phyloP scores from a whole-genome alignment of 2,113 vertebrate genomes.

The Atlantisia rogersi region DNA sequence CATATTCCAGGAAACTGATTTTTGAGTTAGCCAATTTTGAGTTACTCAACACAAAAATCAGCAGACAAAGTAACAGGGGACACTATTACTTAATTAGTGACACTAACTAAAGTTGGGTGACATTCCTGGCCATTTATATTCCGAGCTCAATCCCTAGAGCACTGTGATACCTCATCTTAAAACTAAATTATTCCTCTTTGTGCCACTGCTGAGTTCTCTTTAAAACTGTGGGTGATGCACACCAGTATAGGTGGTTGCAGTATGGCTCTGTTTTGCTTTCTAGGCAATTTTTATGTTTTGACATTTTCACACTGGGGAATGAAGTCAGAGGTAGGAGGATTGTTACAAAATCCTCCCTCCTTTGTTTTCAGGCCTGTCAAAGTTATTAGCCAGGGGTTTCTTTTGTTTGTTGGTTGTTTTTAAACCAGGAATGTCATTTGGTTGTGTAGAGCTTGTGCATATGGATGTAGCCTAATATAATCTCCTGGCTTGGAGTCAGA shows the following conservation, averaged over 20 bases:
- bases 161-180: background rate
- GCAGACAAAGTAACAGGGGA: background rate
- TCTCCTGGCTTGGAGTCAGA: background rate
- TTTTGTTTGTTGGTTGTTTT: background rate
- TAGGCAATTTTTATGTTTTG: conserved; percentile 14
- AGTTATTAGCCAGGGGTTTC: background rate
- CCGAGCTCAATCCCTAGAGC: background rate
- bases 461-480: background rate
- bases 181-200: background rate
- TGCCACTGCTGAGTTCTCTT: background rate
- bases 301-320: conserved; percentile 18
- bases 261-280: background rate
- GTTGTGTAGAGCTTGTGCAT: background rate
- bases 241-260: background rate
- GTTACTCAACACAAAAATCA: background rate
- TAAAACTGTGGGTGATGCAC: background rate
- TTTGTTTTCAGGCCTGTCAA: background rate
- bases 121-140: background rate
- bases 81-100: background rate
- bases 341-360: background rate
- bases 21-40: background rate
- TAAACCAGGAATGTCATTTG: background rate
- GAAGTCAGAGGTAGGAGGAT: background rate
- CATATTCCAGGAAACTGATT: background rate
- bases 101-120: background rate